A percentile compares a stretch with the other conserved stretches of the same genome.
These are phyloP conservation scores for Scleropages formosus DNA, from an alignment of 2,797 vertebrate species.

Conservation along the genomic window DNA sequence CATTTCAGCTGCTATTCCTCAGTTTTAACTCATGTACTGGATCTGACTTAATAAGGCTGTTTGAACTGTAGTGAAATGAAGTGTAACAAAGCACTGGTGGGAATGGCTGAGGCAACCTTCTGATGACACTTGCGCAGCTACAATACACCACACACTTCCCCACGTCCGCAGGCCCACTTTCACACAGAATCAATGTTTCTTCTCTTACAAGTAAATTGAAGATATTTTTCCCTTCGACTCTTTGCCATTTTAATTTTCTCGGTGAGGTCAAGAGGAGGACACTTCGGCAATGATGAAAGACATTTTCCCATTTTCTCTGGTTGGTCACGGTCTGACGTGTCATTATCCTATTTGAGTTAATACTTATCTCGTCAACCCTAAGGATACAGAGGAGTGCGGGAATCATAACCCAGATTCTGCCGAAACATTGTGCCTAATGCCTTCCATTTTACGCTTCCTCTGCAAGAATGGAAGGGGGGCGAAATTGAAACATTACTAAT, in stretches of 20 bases:
- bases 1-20: no score
- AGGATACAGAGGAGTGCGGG: constrained; percentile 4
- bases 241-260: constrained; percentile 60
- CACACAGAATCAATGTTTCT: constrained; percentile 65
- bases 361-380: constrained; percentile 41
- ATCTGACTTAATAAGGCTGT: no score
- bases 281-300: constrained; percentile 70
- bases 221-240: constrained; percentile 63
- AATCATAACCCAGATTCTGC: constrained; percentile 30
- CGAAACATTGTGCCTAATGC: constrained; percentile 18
- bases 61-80: no score
- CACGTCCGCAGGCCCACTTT: constrained; percentile 52
- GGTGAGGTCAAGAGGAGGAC: constrained; percentile 69
- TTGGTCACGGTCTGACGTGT: constrained; percentile 66
- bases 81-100: no score
- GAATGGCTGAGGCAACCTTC: no score
- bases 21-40: no score
- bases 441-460: constrained; percentile 19
- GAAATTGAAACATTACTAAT: constrained; percentile 23
- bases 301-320: constrained; percentile 66
- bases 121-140: constrained; percentile 14
- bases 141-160: constrained; percentile 35
- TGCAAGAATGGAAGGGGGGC: constrained; percentile 1
- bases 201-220: constrained; percentile 66
- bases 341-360: constrained; percentile 67